These are phyloP conservation scores for Pachyuromys duprasi DNA, from an alignment of 2,797 vertebrate species.

Conservation along the genomic window DNA sequence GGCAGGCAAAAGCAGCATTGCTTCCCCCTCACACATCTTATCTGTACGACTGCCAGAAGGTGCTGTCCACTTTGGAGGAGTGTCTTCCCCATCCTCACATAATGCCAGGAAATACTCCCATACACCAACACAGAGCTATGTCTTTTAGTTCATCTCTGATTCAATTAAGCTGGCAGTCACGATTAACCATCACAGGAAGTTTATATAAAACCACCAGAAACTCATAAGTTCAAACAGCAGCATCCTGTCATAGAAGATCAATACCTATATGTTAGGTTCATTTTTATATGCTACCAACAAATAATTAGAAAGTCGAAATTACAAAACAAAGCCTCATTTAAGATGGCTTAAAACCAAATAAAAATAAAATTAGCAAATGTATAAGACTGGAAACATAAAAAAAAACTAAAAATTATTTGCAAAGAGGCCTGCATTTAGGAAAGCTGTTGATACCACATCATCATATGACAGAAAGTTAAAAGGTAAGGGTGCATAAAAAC, in stretches of 20 bases:
- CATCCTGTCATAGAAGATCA: background rate
- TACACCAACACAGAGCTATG: background rate
- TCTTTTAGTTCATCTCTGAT: background rate
- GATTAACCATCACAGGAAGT: background rate
- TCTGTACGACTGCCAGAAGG: no score
- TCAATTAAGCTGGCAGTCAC: no score
- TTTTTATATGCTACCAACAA: background rate
- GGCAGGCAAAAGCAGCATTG: background rate
- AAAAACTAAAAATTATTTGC: background rate
- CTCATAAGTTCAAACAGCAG: background rate
- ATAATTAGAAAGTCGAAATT: background rate
- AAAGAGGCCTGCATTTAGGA: background rate
- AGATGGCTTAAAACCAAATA: background rate
- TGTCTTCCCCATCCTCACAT: background rate
- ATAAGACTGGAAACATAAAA: background rate
- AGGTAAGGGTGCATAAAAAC: background rate
- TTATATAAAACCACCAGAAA: background rate
- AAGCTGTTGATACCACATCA: background rate
- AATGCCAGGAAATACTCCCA: background rate
- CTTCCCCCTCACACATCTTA: background rate
- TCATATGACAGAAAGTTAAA: background rate
- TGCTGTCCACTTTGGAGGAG: no score
- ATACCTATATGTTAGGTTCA: background rate
- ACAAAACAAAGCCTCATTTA: background rate
- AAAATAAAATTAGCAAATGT: constrained; percentile 8